Conservation (phyloP, 1,140 invertebrate genomes). For the Drosophila mauritiana region DNA sequence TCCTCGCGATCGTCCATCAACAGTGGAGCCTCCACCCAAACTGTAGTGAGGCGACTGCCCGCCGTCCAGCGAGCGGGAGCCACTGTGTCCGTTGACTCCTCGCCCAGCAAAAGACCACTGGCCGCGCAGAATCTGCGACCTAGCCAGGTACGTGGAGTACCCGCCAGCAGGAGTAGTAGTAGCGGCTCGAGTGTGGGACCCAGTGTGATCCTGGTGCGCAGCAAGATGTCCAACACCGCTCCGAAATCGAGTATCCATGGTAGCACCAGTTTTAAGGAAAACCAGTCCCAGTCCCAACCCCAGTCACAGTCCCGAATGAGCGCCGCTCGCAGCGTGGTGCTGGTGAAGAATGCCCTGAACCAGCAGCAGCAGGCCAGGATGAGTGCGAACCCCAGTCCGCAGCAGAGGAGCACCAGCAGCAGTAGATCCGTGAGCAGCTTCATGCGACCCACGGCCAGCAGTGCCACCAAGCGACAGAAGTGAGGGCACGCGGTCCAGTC, state of each 20-base stretch:
- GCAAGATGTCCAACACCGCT: conserved; percentile 41
- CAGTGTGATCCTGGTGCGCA: conserved; percentile 73
- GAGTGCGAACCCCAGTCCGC: conserved; percentile 36
- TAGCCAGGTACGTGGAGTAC: conserved; percentile 85
- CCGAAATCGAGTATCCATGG: conserved; percentile 34
- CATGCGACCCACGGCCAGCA: conserved; percentile 86
- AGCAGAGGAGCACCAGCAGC: conserved; percentile 50
- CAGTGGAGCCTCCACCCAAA: conserved; percentile 91
- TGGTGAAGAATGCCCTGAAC: conserved; percentile 75
- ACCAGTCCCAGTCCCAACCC: conserved; percentile 42
- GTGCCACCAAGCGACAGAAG: conserved; percentile 85
- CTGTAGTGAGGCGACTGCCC: conserved; percentile 89
- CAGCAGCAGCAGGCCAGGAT: conserved; percentile 57
- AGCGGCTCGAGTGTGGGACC: conserved; percentile 88
- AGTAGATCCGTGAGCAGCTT: conserved; percentile 85
- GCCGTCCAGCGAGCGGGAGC: conserved; percentile 60
- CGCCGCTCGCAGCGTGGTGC: conserved; percentile 71
- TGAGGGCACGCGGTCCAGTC: conserved; percentile 10
- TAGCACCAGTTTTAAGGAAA: conserved; percentile 80
- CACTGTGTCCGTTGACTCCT: conserved; percentile 77
- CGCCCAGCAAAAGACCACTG: conserved; percentile 76
- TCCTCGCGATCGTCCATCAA: conserved; percentile 93
- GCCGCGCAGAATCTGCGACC: conserved; percentile 62
- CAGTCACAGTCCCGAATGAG: conserved; percentile 47
- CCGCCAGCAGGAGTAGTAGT: conserved; percentile 89